phyloP scores from a whole-genome alignment of 53 echinoderm and acorn worm species.

The Astropecten irregularis region DNA sequence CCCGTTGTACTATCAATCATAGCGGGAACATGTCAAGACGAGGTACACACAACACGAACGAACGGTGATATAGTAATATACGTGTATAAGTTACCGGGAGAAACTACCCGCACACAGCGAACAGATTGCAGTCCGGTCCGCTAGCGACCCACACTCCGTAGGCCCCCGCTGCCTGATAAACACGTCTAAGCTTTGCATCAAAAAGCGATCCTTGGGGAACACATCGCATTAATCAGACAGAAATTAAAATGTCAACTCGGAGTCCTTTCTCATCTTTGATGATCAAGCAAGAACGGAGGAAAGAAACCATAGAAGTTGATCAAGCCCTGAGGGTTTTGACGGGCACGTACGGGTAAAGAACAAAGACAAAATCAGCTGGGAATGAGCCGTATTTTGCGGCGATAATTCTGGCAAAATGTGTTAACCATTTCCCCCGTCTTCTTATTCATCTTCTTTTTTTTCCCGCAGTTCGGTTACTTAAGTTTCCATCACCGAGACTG shows the following conservation, averaged over 20 bases:
- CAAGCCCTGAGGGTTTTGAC: conserved; percentile 2
- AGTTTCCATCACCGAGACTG: no score
- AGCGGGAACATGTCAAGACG: conserved; percentile 18
- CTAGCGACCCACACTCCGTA: conserved; percentile 4
- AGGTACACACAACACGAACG: not conserved
- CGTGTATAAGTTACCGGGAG: conserved; percentile 26
- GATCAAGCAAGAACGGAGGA: conserved; percentile 48
- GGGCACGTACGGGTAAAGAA: not conserved
- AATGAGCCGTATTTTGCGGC: not conserved
- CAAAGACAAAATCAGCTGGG: conserved; percentile 1
- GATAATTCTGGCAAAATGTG: conserved; percentile 3
- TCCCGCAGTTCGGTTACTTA: no score
- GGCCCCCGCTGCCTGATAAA: conserved; percentile 26
- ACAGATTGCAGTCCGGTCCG: conserved; percentile 28
- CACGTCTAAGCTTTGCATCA: conserved; percentile 53
- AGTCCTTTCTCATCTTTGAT: conserved; percentile 13
- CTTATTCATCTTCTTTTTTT: no score
- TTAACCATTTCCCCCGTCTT: not conserved
- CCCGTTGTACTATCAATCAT: conserved; percentile 29
- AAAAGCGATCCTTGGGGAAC: conserved; percentile 30
- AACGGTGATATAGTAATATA: not conserved
- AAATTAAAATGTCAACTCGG: conserved; percentile 55
- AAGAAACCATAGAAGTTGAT: conserved; percentile 40
- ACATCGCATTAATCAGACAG: conserved; percentile 51
- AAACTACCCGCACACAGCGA: conserved; percentile 4